Conservation (phyloP, 1,140 invertebrate species). For the Heliothis subflexa region DNA sequence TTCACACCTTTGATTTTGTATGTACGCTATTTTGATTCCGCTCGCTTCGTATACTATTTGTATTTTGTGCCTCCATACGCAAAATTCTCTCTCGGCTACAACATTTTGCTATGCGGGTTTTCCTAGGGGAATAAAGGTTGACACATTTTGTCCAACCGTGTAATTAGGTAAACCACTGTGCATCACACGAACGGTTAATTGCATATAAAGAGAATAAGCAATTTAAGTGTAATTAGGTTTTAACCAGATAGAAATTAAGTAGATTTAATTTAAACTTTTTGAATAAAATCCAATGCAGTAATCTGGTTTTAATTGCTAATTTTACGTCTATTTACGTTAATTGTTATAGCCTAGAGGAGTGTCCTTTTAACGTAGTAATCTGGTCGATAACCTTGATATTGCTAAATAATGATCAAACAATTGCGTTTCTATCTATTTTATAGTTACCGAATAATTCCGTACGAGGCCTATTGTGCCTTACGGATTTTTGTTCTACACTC, state of each 20-base stretch:
- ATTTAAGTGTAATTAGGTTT: constrained; percentile 24
- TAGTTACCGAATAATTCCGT: no score
- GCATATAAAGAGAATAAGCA: constrained; percentile 24
- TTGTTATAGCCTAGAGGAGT: no score
- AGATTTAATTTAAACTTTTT: constrained; percentile 6
- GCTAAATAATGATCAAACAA: no score
- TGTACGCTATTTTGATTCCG: not conserved
- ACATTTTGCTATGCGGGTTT: not conserved
- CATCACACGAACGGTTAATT: constrained; percentile 18
- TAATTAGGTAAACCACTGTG: constrained; percentile 33
- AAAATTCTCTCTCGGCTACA: not conserved
- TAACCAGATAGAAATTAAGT: constrained; percentile 15
- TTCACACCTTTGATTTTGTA: not conserved
- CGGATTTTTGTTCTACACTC: no score
- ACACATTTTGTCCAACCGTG: constrained; percentile 15
- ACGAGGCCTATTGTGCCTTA: no score
- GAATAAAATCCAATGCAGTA: not conserved
- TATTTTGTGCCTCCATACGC: not conserved
- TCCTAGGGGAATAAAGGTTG: constrained; percentile 11
- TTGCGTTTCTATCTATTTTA: no score
- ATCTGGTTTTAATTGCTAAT: not conserved
- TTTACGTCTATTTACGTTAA: not conserved
- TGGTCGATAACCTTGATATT: no score
- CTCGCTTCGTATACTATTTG: not conserved
- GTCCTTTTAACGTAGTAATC: no score